Conservation (phyloP, 2,888 invertebrate genomes). For the Mellilla xanthometata region DNA sequence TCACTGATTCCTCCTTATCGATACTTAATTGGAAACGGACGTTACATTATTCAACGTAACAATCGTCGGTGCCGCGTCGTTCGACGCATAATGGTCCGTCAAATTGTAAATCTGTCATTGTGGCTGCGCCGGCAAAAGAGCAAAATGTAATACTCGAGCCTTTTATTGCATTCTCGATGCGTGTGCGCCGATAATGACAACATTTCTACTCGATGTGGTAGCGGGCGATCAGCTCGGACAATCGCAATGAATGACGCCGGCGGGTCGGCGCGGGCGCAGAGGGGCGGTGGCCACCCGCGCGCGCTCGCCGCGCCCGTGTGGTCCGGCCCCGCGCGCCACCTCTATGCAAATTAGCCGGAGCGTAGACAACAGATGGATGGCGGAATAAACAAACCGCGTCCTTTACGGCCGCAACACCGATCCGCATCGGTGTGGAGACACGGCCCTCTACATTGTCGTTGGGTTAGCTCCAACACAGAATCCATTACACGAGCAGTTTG, state of each 20-base stretch:
- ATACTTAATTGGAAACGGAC: slow-evolving; percentile 29
- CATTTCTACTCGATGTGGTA: slow-evolving; percentile 76
- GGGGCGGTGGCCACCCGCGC: slow-evolving; percentile 57
- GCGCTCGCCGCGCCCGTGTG: slow-evolving; percentile 76
- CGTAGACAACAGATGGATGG: slow-evolving; percentile 82
- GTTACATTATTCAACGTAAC: slow-evolving; percentile 46
- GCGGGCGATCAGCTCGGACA: slow-evolving; percentile 71
- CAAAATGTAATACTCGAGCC: slow-evolving; percentile 49
- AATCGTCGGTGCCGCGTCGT: slow-evolving; percentile 30
- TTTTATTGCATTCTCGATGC: slow-evolving; percentile 70
- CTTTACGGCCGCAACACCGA: slow-evolving; percentile 57
- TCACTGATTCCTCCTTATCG: slow-evolving; percentile 36
- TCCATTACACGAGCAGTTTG: too few relatives aligned
- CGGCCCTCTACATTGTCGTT: slow-evolving; percentile 9
- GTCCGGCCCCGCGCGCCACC: slow-evolving; percentile 74
- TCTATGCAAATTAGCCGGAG: slow-evolving; percentile 81
- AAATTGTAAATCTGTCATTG: slow-evolving; percentile 56
- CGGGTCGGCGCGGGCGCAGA: slow-evolving; percentile 32
- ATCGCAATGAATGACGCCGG: slow-evolving; percentile 80
- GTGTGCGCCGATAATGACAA: slow-evolving; percentile 75
- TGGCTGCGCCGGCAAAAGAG: slow-evolving; percentile 44
- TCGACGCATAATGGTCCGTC: slow-evolving; percentile 32
- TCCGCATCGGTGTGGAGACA: slow-evolving; percentile 16
- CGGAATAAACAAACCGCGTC: slow-evolving; percentile 80
- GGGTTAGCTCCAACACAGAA: too few relatives aligned